A percentile compares a stretch with the other conserved stretches of the same genome.
Evolutionary conservation across 2,888 invertebrate genomes (phyloP).

Genomic region (Cryptophagus acutangulus): DNA sequence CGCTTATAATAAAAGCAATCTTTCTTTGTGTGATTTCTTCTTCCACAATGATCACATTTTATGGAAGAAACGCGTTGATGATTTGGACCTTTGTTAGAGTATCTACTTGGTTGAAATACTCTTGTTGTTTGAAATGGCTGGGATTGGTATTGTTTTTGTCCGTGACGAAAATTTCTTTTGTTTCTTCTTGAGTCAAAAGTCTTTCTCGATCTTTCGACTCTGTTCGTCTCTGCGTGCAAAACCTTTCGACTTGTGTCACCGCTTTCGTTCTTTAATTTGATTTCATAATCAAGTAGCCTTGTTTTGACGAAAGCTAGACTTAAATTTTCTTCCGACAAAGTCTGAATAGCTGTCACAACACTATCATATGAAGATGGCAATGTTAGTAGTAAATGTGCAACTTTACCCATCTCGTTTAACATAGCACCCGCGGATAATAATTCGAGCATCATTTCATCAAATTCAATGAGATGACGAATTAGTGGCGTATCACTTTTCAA

Average conservation of each 20-base stretch:
- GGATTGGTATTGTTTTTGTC: too few species aligned
- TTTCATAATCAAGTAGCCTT: constrained; percentile 21
- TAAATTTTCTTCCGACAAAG: constrained; percentile 31
- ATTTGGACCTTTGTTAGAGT: too few species aligned
- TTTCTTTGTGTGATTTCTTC: constrained; percentile 10
- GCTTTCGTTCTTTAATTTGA: constrained; percentile 7
- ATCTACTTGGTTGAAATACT: too few species aligned
- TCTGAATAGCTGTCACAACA: constrained; percentile 38
- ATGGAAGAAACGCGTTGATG: too few species aligned
- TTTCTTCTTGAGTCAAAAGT: too few species aligned
- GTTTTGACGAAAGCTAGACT: constrained; percentile 39
- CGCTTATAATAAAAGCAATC: constrained; percentile 10
- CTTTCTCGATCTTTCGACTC: too few species aligned
- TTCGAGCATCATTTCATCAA: constrained; percentile 36
- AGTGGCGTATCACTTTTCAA: constrained; percentile 8
- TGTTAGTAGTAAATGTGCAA: constrained; percentile 36
- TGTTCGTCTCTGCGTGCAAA: too few species aligned
- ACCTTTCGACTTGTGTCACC: background rate
- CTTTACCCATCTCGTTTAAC: constrained; percentile 35
- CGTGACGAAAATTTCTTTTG: too few species aligned
- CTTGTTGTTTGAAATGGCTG: too few species aligned
- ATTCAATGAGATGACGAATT: constrained; percentile 30
- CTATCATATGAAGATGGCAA: constrained; percentile 35
- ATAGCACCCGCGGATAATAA: constrained; percentile 33
- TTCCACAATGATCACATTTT: constrained; percentile 9